Percentiles rank a stretch among this genome's conserved stretches.
phyloP scores from a whole-genome alignment of 2,888 invertebrate genomes.

The Acanthococcus lagerstroemiae region DNA sequence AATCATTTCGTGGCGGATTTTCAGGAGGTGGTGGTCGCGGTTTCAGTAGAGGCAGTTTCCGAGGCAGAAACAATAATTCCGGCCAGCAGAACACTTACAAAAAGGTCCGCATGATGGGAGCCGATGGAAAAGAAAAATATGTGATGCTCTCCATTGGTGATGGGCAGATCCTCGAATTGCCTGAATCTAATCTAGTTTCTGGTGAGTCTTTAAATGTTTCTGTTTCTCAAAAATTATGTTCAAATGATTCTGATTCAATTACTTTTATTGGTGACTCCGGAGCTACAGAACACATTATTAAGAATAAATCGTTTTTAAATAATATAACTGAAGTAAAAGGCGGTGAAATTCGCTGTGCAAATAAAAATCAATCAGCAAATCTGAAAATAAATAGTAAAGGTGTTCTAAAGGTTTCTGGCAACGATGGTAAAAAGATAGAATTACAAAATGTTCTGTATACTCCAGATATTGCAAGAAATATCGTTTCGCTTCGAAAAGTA shows the following conservation, averaged over 20 bases:
- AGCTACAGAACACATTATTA: conserved; percentile 1
- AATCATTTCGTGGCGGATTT: background rate
- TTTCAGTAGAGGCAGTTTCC: background rate
- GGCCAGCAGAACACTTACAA: background rate
- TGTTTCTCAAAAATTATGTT: too few relatives aligned
- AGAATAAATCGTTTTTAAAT: background rate
- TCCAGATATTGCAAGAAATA: background rate
- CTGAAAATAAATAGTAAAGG: background rate
- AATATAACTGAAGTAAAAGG: background rate
- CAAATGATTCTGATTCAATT: too few relatives aligned
- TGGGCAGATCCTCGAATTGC: background rate
- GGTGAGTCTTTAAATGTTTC: conserved; percentile 1
- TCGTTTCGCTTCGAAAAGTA: background rate
- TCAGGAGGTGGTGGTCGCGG: background rate
- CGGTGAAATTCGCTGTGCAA: background rate
- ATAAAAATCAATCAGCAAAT: background rate
- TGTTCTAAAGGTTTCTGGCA: background rate
- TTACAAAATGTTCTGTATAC: background rate
- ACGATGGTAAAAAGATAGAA: background rate
- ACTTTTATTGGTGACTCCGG: background rate
- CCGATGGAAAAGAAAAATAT: conserved; percentile 1
- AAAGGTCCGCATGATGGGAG: background rate
- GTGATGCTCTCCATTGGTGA: background rate
- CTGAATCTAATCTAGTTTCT: background rate
- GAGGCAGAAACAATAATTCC: background rate